These are phyloP conservation scores for Mustela lutreola DNA, from an alignment of 2,113 vertebrate species.

Conservation along the genomic window DNA sequence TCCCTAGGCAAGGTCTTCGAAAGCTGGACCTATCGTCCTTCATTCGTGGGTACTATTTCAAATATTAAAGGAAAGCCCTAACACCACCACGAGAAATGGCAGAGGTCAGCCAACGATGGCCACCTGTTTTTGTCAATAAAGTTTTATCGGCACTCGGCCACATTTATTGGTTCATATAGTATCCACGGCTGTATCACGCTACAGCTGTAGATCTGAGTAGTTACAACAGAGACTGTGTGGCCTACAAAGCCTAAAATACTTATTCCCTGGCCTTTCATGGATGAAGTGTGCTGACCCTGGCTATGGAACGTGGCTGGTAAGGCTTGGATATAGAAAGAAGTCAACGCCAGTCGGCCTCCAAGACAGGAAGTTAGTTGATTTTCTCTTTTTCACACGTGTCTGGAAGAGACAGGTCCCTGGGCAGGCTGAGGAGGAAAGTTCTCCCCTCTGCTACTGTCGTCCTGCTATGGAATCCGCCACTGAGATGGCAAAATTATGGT, in stretches of 20 bases:
- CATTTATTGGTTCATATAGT: not conserved
- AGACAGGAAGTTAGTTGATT: not conserved
- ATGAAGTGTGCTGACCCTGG: not conserved
- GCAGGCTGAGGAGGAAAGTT: slow-evolving; percentile 33
- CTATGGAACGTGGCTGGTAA: not conserved
- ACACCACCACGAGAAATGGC: not conserved
- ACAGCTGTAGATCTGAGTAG: not conserved
- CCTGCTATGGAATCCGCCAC: slow-evolving; percentile 9
- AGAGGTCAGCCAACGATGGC: not conserved
- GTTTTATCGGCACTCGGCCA: not conserved
- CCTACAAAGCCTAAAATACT: not conserved
- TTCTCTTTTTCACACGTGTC: not conserved
- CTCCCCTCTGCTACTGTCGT: not conserved
- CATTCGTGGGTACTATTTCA: slow-evolving; percentile 8
- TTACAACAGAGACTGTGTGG: not conserved
- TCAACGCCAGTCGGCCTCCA: not conserved
- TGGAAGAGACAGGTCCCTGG: slow-evolving; percentile 10
- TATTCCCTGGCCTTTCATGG: not conserved
- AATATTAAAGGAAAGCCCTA: not conserved
- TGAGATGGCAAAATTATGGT: not conserved
- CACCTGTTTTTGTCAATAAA: slow-evolving; percentile 50
- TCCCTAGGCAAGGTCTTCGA: slow-evolving; percentile 23
- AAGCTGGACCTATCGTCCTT: not conserved
- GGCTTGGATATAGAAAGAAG: not conserved
- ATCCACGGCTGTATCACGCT: not conserved